Conservation (phyloP, 1,140 invertebrate genomes). For the Drosophila sturtevanti region DNA sequence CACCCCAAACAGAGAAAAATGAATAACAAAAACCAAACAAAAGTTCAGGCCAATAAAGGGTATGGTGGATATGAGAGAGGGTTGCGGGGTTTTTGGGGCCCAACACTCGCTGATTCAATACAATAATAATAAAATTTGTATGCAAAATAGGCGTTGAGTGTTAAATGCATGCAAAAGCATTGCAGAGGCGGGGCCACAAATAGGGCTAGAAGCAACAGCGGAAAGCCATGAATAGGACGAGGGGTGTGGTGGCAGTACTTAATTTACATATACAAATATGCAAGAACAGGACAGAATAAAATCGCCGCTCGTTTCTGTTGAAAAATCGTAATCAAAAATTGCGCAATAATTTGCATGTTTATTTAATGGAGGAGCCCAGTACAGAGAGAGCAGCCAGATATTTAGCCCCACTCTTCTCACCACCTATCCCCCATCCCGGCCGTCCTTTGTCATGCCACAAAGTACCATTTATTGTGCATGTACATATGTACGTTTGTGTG, state of each 20-base stretch:
- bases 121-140: constrained; percentile 81
- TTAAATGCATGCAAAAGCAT: constrained; percentile 72
- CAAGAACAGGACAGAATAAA: constrained; percentile 31
- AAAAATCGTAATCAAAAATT: constrained; percentile 80
- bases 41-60: constrained; percentile 30
- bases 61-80: constrained; percentile 18
- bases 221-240: neutral
- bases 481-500: constrained; percentile 5
- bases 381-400: constrained; percentile 31
- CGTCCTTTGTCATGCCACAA: constrained; percentile 31
- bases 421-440: neutral
- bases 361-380: constrained; percentile 63
- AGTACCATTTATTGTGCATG: constrained; percentile 39
- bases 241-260: constrained; percentile 4
- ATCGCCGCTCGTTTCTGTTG: constrained; percentile 35
- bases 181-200: constrained; percentile 29
- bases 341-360: constrained; percentile 81
- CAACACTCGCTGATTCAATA: constrained; percentile 44
- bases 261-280: constrained; percentile 76
- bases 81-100: neutral
- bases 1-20: constrained; percentile 23
- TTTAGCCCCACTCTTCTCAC: constrained; percentile 3
- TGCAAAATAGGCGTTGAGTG: constrained; percentile 79
- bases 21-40: constrained; percentile 35
- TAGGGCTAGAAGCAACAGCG: neutral